Evolutionary conservation across 2,888 invertebrate genomes (phyloP).

Genomic region (Frankliniella intonsa): DNA sequence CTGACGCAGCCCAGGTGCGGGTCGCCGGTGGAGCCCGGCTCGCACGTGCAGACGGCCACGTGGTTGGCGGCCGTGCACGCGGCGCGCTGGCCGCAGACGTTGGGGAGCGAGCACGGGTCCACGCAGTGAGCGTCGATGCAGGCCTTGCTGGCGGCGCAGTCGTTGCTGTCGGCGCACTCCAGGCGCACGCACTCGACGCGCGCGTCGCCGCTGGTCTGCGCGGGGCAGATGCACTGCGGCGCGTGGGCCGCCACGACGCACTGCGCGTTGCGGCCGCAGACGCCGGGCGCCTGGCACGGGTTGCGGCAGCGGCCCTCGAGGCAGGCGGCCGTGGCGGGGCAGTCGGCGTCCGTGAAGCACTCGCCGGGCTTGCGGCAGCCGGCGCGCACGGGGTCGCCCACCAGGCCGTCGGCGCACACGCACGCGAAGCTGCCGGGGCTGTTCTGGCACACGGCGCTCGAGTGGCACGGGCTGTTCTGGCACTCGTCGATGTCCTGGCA

Average conservation of each 20-base stretch:
- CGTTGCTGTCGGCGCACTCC: constrained; percentile 73
- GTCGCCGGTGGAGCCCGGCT: constrained; percentile 78
- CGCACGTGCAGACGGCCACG: constrained; percentile 76
- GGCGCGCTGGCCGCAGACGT: constrained; percentile 78
- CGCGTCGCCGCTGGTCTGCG: constrained; percentile 71
- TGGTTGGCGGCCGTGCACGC: constrained; percentile 72
- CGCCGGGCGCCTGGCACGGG: constrained; percentile 61
- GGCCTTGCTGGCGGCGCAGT: constrained; percentile 64
- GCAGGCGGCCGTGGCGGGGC: constrained; percentile 72
- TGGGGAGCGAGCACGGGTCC: constrained; percentile 73
- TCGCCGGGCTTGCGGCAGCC: constrained; percentile 80
- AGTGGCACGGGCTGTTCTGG: constrained; percentile 68
- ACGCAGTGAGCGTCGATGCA: constrained; percentile 76
- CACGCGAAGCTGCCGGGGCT: constrained; percentile 73
- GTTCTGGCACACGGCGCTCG: constrained; percentile 72
- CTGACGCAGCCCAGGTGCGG: constrained; percentile 79
- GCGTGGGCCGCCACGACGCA: constrained; percentile 66
- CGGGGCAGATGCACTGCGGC: constrained; percentile 68
- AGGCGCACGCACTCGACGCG: constrained; percentile 62
- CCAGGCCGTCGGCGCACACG: constrained; percentile 68
- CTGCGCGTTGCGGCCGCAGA: constrained; percentile 71
- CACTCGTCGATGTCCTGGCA: constrained; percentile 84
- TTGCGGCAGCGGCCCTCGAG: constrained; percentile 69
- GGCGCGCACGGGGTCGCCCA: constrained; percentile 67
- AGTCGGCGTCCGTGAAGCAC: constrained; percentile 73